phyloP scores from a whole-genome alignment of 2,113 vertebrate genomes.

The Polypterus senegalus region DNA sequence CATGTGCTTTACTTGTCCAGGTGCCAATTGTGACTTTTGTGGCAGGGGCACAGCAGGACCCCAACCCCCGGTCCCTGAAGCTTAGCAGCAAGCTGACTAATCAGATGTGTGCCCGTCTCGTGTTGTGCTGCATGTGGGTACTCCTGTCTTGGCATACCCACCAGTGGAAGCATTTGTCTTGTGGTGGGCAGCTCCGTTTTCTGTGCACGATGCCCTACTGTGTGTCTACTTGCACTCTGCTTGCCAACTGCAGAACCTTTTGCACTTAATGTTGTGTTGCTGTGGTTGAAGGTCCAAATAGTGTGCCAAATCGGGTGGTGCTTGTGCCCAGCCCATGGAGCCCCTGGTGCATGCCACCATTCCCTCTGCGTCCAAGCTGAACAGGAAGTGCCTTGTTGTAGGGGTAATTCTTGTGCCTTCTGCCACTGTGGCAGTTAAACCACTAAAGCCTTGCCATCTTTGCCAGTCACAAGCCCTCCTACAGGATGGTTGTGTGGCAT shows the following conservation, averaged over 20 bases:
- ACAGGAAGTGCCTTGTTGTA: constrained; percentile 30
- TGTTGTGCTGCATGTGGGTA: constrained; percentile 11
- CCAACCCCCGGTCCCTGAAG: neutral
- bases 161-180: constrained; percentile 15
- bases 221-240: constrained; percentile 62
- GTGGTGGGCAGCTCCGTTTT: constrained; percentile 22
- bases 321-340: constrained; percentile 24
- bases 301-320: constrained; percentile 24
- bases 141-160: too few relatives aligned
- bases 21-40: too few relatives aligned
- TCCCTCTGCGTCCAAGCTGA: constrained; percentile 41
- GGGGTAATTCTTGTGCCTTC: constrained; percentile 20
- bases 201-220: constrained; percentile 25
- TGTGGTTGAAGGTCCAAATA: constrained; percentile 31
- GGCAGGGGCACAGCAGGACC: too few relatives aligned
- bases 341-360: constrained; percentile 33
- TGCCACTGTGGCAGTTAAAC: constrained; percentile 8
- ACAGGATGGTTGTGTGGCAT: too few relatives aligned
- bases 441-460: too few relatives aligned
- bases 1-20: neutral
- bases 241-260: constrained; percentile 40
- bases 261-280: constrained; percentile 43
- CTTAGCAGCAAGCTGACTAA: neutral
- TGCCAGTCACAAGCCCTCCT: too few relatives aligned
- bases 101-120: neutral